Percentiles rank a stretch among this genome's conserved stretches.
These are phyloP conservation scores for Micrasema minimum DNA, from an alignment of 1,140 invertebrate genomes.

Conservation along the genomic window DNA sequence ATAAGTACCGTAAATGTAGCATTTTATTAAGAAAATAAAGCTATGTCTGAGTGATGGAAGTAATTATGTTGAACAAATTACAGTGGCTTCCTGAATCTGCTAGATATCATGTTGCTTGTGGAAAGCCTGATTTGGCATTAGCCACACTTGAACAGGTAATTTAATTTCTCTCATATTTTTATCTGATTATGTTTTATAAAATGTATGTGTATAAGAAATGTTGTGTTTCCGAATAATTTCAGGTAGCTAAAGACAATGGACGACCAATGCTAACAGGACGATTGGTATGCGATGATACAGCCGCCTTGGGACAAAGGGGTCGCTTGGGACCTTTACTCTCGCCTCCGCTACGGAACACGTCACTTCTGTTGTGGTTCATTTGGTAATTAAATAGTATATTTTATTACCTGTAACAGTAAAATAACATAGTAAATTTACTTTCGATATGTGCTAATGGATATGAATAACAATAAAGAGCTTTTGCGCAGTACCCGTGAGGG, in stretches of 20 bases:
- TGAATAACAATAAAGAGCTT: too few species aligned
- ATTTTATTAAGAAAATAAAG: too few species aligned
- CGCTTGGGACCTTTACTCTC: slow-evolving; percentile 82
- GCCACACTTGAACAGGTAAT: slow-evolving; percentile 82
- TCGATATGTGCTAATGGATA: too few species aligned
- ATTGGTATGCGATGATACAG: slow-evolving; percentile 84
- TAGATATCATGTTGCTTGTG: slow-evolving; percentile 86
- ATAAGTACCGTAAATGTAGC: too few species aligned
- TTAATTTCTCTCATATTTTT: slow-evolving; percentile 17
- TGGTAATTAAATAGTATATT: too few species aligned
- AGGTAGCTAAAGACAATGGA: slow-evolving; percentile 87
- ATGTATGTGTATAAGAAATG: not conserved
- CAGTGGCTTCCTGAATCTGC: slow-evolving; percentile 96
- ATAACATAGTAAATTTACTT: too few species aligned
- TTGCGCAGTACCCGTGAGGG: too few species aligned
- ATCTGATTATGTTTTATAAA: not conserved
- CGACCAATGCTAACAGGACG: slow-evolving; percentile 89
- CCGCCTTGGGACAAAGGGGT: slow-evolving; percentile 72
- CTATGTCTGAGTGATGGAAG: too few species aligned
- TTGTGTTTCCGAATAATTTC: slow-evolving; percentile 31
- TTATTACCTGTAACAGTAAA: too few species aligned
- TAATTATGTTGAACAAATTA: slow-evolving; percentile 54
- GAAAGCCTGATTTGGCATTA: slow-evolving; percentile 86
- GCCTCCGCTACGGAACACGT: slow-evolving; percentile 83
- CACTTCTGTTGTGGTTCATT: slow-evolving; percentile 91